Conservation (phyloP, 1,140 invertebrate genomes). For the Aleiodes sp. region DNA sequence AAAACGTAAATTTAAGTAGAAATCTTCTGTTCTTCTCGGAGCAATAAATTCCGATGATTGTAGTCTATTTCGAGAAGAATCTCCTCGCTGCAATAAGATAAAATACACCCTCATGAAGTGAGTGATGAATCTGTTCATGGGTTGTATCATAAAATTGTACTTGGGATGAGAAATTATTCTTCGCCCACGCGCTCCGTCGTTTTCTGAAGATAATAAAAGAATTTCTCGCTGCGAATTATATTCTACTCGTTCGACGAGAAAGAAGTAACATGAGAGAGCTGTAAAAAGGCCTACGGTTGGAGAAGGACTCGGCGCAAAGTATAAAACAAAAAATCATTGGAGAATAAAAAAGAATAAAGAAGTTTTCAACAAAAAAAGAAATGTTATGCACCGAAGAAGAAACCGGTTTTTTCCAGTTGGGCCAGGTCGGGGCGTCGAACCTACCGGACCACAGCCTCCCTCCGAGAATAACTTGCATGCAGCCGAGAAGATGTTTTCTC, state of each 20-base stretch:
- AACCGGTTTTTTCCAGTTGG: slow-evolving; percentile 69
- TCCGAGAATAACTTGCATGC: slow-evolving; percentile 67
- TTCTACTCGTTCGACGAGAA: not conserved
- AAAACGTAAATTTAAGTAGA: too few species aligned
- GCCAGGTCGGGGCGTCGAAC: slow-evolving; percentile 68
- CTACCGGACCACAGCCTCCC: slow-evolving; percentile 62
- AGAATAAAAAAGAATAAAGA: not conserved
- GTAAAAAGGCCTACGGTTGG: not conserved
- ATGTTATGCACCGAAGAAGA: slow-evolving; percentile 59
- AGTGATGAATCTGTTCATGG: slow-evolving; percentile 7
- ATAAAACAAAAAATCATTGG: not conserved
- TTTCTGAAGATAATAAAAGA: too few species aligned
- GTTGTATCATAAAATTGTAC: not conserved
- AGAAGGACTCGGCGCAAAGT: not conserved
- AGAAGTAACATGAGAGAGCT: not conserved
- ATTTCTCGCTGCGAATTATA: too few species aligned
- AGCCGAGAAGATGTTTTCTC: slow-evolving; percentile 32
- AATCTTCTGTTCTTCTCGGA: too few species aligned
- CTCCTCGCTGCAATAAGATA: not conserved
- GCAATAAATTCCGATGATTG: not conserved
- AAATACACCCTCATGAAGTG: not conserved
- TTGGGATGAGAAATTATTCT: not conserved
- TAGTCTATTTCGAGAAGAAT: not conserved
- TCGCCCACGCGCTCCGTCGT: slow-evolving; percentile 9
- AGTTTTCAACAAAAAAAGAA: slow-evolving; percentile 20